Base-by-base conservation (phyloP, 2,888 invertebrate genomes). In the Xestia sexstrigata region DNA sequence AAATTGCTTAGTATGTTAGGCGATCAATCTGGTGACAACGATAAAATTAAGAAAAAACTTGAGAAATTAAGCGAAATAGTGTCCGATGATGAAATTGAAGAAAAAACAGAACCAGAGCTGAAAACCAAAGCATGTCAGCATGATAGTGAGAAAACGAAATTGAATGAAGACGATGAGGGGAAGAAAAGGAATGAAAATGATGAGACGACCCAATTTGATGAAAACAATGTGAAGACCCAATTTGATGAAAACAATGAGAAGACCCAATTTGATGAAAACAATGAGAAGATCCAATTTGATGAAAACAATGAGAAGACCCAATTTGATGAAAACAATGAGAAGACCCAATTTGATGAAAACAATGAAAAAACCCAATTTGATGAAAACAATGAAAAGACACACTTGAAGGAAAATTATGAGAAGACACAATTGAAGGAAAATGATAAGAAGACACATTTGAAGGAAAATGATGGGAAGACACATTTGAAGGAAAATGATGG, bases 41-140 rank as follows among this genome's bases (percentile, higher is more conserved):
- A 97, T 74, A 97, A 97, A 90, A 95, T 97, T 71, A 97, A 97
- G 87, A 97, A 97, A 86, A 97, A 97, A 86, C 95, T 97, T 42
- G 97, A 97, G 87, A 97, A 96, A 87, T 94, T 97, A 1, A 96
- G 97, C 81, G 97, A 97, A 88, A 97, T 97, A 9, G 97, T 97
- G 30, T 97, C 97, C 0, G 97, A 97, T 88, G 94, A 96, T 79
- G 94, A 96, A 86, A 91, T 82, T 60, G 84, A 87, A 35, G 68
- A 71, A 39, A 72, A 72, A 65, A 52, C 30, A 0, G 67, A 71
- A 52, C 20, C 26, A 60, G 9, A 71, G 35, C 20, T 35, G 23
- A 66, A 73, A 67, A 70, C 13, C 47, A 79, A 80, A 69, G 35
- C 35, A 35, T 6, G 35, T 35, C 35, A 35, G 35, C 35, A 35